These are phyloP conservation scores for Amniataba percoides DNA, from an alignment of 2,797 vertebrate species.

Conservation along the genomic window DNA sequence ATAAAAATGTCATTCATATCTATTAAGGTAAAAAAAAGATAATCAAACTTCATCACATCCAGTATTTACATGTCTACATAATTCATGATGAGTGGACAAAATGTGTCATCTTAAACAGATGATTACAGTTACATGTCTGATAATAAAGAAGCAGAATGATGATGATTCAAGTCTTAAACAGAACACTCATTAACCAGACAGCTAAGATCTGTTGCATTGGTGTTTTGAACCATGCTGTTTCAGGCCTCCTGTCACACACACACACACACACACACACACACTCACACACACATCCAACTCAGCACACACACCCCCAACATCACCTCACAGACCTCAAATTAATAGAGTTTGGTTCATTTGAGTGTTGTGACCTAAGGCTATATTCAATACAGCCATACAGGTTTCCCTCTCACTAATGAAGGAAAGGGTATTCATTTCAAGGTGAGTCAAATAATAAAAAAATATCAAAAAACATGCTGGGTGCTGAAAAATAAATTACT, in stretches of 20 bases:
- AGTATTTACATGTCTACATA: neutral
- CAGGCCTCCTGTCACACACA: too few species aligned
- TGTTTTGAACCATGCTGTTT: too few species aligned
- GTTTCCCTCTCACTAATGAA: constrained; percentile 66
- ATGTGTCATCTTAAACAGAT: too few species aligned
- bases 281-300: constrained; percentile 1
- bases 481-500: constrained; percentile 61
- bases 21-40: neutral
- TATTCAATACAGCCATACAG: constrained; percentile 53
- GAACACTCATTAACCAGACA: too few species aligned
- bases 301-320: neutral
- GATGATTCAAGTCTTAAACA: too few species aligned
- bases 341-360: constrained; percentile 61
- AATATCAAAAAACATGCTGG: constrained; percentile 48
- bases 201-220: too few species aligned
- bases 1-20: too few species aligned
- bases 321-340: constrained; percentile 40
- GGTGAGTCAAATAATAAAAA: constrained; percentile 65
- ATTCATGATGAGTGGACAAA: too few species aligned
- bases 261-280: neutral
- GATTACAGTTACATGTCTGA: too few species aligned
- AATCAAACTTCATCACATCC: neutral
- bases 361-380: constrained; percentile 58
- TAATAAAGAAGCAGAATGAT: too few species aligned
- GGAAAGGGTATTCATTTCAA: constrained; percentile 65